Base-by-base conservation (phyloP, 1,140 invertebrate species). In the Megalopta genalis region DNA sequence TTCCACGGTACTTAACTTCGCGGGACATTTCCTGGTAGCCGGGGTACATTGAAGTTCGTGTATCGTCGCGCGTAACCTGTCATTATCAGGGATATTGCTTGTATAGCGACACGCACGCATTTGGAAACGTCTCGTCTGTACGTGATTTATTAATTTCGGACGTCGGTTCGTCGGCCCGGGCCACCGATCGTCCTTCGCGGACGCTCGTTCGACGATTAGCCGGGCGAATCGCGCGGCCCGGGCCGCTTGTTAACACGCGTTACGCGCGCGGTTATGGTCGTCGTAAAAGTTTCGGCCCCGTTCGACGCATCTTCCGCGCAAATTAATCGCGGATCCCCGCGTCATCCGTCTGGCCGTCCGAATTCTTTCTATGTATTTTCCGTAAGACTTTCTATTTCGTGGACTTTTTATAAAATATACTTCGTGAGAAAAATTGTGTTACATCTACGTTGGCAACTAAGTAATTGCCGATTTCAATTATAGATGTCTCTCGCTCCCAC, bases 41-140 rank as follows among this genome's bases (percentile, higher is more conserved):
- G 21, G 65, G 64, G 78, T 65, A 76, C 78, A 80, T 52, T 32
- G 72, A 76, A 76, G 78, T 81, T 81, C 79, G 79, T 81, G 79
- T 81, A 70, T 81, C 79, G 79, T 77, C 74, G 60, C 74, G 66
- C 80, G 62, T 77, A 82, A 79, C 80, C 80, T 79, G 77, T 82
- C 75, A 82, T 82, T 82, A 82, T 82, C 80, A 79, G 77, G 69
- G 68, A 71, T 82, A 82, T 82, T 82, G 80, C 80, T 79, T 70
- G 68, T 68, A 79, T 77, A 72, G 54, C 76, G 76, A 79, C 76
- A 71, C 64, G 78, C 75, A 71, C 62, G 59, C 79, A 68, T 81
- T 81, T 81, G 46, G 73, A 66, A 81, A 81, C 79, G 73, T 80
- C 74, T 67, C 73, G 79, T 81, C 67, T 76, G 74, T 66, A 77